Base-by-base conservation (phyloP, 1,140 invertebrate genomes). In the Drosophila bipectinata region DNA sequence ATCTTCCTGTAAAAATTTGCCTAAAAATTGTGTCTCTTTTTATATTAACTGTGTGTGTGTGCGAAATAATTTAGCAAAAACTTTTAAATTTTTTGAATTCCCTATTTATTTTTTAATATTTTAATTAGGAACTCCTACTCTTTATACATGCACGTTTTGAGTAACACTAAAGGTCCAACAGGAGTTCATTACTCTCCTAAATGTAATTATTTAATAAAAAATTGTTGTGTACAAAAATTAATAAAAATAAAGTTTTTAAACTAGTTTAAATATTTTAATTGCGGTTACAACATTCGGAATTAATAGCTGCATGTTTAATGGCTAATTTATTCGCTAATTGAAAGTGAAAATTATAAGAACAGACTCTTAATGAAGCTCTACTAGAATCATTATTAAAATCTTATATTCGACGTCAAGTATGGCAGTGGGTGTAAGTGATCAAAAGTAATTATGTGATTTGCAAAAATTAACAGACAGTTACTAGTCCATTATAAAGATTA, bases 191-290 rank as follows among this genome's bases (percentile, higher is more conserved):
- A 30, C 37, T 63, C 64, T 71, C 67, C 67, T 71, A 71, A 63
- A 66, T 24, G 34, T 54, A 62, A 67, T 62, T 62, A 69, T 69
- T 58, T 54, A 56, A 57, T 54, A 69, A 10, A 37, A 37, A 71
- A 49, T 71, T 69, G 67, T 69, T 71, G 67, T 71, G 64, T 71
- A 71, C 63, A 69, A 71, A 69, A 69, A 32, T 69, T 30, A 18
- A 39, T 56, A 69, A 45, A 69, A 69, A 57, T 24, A 69, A 69
- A 62, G 14, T 32, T 49, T 57, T 69, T 69, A 53, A 52, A 52
- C 24, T 71, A 69, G 45, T 21, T 37, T 45, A 12, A 37, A 41
- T 28, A 28, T 5, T 18, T 44, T 15, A 7, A 7, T 8, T 44
- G 14, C 1, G 41, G n/a, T 44, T 44, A n/a, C 34, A 37, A n/a